Conservation (phyloP, 2,888 invertebrate genomes). For the Nymphalis c-album region DNA sequence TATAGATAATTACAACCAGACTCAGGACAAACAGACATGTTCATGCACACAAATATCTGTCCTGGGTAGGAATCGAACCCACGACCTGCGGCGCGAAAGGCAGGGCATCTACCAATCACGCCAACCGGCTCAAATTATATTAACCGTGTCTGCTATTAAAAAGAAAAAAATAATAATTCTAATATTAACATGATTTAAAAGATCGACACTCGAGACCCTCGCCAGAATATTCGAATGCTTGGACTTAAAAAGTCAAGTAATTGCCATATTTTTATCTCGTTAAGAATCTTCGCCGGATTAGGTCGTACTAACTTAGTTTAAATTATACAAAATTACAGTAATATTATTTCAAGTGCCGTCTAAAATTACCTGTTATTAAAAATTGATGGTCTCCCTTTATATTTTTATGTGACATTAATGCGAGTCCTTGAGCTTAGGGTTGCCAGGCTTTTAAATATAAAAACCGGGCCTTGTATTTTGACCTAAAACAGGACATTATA, state of each 20-base stretch:
- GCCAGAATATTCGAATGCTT: not conserved
- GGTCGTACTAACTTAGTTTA: constrained; percentile 17
- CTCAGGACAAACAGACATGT: too few relatives aligned
- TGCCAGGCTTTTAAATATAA: not conserved
- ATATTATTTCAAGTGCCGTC: constrained; percentile 15
- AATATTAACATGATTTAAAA: too few relatives aligned
- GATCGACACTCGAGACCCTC: not conserved
- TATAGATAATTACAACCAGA: too few relatives aligned
- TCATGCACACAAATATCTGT: too few relatives aligned
- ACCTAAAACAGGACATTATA: not conserved
- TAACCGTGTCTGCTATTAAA: too few relatives aligned
- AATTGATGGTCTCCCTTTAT: constrained; percentile 25
- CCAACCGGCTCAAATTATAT: too few relatives aligned
- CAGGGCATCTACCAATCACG: too few relatives aligned
- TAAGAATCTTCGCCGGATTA: constrained; percentile 9
- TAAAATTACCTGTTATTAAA: constrained; percentile 25
- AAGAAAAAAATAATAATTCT: too few relatives aligned
- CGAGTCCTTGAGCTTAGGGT: constrained; percentile 14
- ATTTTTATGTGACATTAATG: constrained; percentile 26
- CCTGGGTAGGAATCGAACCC: too few relatives aligned
- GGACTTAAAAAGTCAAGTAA: constrained; percentile 3
- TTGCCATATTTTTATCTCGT: not conserved
- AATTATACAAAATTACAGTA: constrained; percentile 25
- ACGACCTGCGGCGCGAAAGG: too few relatives aligned
- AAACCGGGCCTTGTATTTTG: not conserved